Percentiles rank a stretch among this genome's conserved stretches.
phyloP scores from a whole-genome alignment of 2,797 vertebrate species.

The Acipenser transmontanus region DNA sequence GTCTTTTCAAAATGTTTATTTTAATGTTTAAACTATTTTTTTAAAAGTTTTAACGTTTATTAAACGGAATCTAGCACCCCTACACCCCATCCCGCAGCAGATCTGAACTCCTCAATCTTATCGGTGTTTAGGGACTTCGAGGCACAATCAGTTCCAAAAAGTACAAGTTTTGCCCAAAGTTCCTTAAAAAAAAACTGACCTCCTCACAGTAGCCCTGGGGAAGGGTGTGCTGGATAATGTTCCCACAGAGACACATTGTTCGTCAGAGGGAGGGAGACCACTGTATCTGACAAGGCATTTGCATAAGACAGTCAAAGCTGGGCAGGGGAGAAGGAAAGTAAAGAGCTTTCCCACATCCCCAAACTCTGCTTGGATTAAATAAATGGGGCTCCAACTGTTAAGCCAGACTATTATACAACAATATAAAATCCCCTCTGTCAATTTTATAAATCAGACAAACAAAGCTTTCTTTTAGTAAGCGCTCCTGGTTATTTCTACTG shows the following conservation, averaged over 20 bases:
- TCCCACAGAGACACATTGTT: slow-evolving; percentile 18
- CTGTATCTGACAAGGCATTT: slow-evolving; percentile 16
- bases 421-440: no score
- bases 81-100: background rate
- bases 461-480: no score
- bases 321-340: no score
- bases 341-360: no score
- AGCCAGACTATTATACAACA: no score
- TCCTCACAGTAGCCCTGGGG: slow-evolving; percentile 13
- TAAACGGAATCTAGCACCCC: background rate
- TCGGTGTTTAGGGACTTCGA: background rate
- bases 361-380: no score
- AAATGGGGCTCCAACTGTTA: no score
- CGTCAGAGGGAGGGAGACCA: slow-evolving; percentile 11
- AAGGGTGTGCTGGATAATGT: background rate
- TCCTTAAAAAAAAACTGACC: background rate
- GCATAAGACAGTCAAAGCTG: slow-evolving; percentile 17
- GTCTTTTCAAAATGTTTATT: no score
- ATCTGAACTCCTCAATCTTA: background rate
- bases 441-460: no score
- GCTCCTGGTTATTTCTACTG: no score
- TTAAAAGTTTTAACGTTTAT: background rate
- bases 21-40: background rate
- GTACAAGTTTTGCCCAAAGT: background rate
- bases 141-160: background rate